Base-by-base conservation (phyloP, 2,113 vertebrate species). In the Muntiacus muntjak region DNA sequence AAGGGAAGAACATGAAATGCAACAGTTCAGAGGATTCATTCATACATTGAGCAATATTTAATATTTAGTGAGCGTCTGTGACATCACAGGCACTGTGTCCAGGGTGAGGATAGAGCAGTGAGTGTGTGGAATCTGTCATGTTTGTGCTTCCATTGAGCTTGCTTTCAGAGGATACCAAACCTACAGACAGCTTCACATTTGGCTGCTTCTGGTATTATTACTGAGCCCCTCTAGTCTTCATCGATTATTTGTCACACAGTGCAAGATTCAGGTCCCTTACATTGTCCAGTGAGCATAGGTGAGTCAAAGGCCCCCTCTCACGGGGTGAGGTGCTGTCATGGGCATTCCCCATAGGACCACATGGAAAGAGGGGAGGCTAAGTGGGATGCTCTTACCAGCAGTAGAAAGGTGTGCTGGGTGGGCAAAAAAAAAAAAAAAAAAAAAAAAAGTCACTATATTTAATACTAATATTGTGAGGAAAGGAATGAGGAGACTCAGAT, bases 91-190 rank as follows among this genome's bases (percentile, higher is more conserved):
- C 5, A 15, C 33, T 36, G 71, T 87, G 57, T 36, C 2, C 10
- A 11, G 36, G 16, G 25, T 16, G 5, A 81, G 82, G 45, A 19
- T 36, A 12, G 9, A 26, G 11, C 43, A n/a, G 1, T 1, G 14
- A n/a, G 1, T 1, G 11, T 6, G 19, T 57, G 64, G 5, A 26
- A 1, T 50, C 50, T n/a, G 0, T 30, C 33, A 15, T 0, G 7
- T 30, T 45, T 40, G 4, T 11, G 25, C 57, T 89, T 62, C 47
- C 95, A 23, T 0, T 10, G 12, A 67, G 28, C 91, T 95, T 88
- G 64, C n/a, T 94, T 67, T 64, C 50, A 26, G 45, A 81, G 16
- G 47, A n/a, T 43, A 91, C 74, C 55, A 84, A 40, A 28, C 52
- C 67, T 67, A 5, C 1, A 26, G 79, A 62, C 30, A 33, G 91